Base-by-base conservation (phyloP, 2,113 vertebrate species). In the Reinhardtius hippoglossoides region DNA sequence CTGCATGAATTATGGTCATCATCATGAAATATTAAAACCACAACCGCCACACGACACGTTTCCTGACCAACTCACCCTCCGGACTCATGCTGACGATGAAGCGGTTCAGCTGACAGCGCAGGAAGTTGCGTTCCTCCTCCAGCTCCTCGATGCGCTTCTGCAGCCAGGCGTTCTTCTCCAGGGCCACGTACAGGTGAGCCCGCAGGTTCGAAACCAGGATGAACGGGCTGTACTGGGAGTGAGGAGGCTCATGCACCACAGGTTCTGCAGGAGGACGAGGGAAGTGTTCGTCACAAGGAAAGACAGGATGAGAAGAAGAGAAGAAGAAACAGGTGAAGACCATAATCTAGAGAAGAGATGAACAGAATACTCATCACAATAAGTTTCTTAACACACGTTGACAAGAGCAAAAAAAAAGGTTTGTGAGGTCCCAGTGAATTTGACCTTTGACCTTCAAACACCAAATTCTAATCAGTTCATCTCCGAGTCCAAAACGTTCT, bases 121-220 rank as follows among this genome's bases (percentile, higher is more conserved):
- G 83, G 81, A 97, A 97, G 88, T 97, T 96, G 12, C 96, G 87
- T 62, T 97, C 96, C 73, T 97, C 96, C 88, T 97, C 96, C 86
- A 97, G 93, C 83, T 97, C 96, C 81, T 96, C 95, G 0, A 96
- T 97, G 71, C 96, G 95, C 42, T 96, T 96, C 94, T 96, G 96
- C 55, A 96, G 87, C 96, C 96, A 97, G 0, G 94, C 93, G 80
- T 97, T 97, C 83, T 96, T 95, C 90, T 97, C 96, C 90, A 97
- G 89, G 0, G 96, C 93, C 84, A 97, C 94, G 76, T 96, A 96
- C 26, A 97, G 94, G 89, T 97, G 96, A 7, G 96, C 93, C 21
- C 94, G 93, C 67, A 97, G 91, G 57, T 95, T 93, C 0, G 90
- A 94, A 68, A 97, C 93, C 88, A 97, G 87, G 68, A 95, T 93